Conservation (phyloP, 2,888 invertebrate genomes). For the Lomographa bimaculata region DNA sequence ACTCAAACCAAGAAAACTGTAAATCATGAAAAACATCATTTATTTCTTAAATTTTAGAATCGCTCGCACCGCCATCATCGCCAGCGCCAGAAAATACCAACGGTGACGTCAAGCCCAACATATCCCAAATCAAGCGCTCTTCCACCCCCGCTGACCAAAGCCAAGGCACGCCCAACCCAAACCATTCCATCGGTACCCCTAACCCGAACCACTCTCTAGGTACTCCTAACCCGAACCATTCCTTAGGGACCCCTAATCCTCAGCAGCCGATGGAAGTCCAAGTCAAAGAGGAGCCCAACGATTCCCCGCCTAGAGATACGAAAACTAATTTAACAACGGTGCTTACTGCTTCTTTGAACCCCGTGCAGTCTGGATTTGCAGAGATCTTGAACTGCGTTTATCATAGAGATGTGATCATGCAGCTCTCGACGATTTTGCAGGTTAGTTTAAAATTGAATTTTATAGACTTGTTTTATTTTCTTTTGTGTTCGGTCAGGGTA, state of each 20-base stretch:
- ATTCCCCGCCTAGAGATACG: conserved; percentile 59
- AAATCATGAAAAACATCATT: too few relatives aligned
- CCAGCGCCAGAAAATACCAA: conserved; percentile 60
- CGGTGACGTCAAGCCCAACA: conserved; percentile 71
- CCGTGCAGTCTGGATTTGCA: conserved; percentile 87
- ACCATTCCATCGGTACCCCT: conserved; percentile 69
- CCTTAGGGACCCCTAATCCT: conserved; percentile 60
- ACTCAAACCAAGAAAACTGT: too few relatives aligned
- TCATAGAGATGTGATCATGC: conserved; percentile 93
- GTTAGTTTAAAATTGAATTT: too few relatives aligned
- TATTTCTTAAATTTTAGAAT: conserved; percentile 52
- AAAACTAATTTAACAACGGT: conserved; percentile 62
- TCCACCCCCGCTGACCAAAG: conserved; percentile 68
- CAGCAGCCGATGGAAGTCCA: conserved; percentile 66
- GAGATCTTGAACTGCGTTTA: conserved; percentile 95
- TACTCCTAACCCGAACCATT: conserved; percentile 62
- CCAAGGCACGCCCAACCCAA: conserved; percentile 72
- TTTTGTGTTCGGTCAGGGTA: too few relatives aligned
- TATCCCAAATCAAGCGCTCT: conserved; percentile 74
- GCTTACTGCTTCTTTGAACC: conserved; percentile 75
- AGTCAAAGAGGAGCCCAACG: conserved; percentile 64
- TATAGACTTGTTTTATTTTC: too few relatives aligned
- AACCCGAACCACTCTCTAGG: conserved; percentile 69
- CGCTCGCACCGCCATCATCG: conserved; percentile 61
- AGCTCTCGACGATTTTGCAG: conserved; percentile 91